Base-by-base conservation (phyloP, 2,888 invertebrate species). In the Notocelia uddmanniana region DNA sequence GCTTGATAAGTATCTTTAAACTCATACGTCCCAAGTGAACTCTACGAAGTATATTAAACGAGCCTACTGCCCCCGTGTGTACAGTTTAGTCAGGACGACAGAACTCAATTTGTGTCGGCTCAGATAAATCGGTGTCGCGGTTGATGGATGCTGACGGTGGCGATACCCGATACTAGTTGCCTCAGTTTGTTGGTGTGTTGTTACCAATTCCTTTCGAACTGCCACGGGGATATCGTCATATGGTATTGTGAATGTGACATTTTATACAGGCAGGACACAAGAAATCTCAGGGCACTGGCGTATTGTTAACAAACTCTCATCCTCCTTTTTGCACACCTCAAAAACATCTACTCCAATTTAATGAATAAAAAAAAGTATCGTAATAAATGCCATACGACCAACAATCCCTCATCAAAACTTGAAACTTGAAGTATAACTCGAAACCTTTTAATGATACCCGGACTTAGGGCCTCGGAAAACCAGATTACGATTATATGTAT, bases 61-160 rank as follows among this genome's bases (percentile, higher is more conserved):
- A 8, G n/a, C 23, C 64, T 55, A 45, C 71, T 67, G 66, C n/a
- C 9, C 37, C 41, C 23, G 6, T 37, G 0, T 31, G 31, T n/a
- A 0, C 0, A 6, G 8, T 21, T 60, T 48, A 48, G n/a, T 26
- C 21, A 41, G 45, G 66, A 37, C 54, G 69, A 62, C 59, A 60
- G 71, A 72, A 72, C 71, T 67, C 71, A 72, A 72, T 72, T 72
- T 55, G 67, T 60, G 71, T 67, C 55, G 52, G 15, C 37, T 45
- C 67, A 69, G 67, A 72, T 67, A 67, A 72, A 72, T 72, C 67
- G 67, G 60, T 72, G 71, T 60, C 67, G 67, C 60, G 9, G 45
- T 55, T 72, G 71, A 72, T 72, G 59, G 54, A 72, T 67, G 71
- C 41, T 41, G 66, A 21, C 66, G 21, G 34, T 31, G 23, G 15